Evolutionary conservation across 2,888 invertebrate species (phyloP), one percentile per base, ranked within the genome.

Genomic region (Esperia sulphurella): DNA sequence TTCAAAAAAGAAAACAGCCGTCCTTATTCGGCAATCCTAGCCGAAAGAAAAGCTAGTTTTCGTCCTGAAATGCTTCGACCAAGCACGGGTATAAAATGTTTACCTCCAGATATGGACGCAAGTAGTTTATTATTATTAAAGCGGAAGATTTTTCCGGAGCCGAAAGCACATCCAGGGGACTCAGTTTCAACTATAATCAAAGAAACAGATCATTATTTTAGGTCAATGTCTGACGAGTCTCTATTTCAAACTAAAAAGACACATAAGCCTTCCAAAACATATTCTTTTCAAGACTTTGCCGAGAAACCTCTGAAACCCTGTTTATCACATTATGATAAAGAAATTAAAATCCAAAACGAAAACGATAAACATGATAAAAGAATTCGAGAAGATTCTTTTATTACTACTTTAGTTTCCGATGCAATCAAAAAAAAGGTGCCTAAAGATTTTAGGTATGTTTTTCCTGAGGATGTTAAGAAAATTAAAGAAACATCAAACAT

Each of bases 401-500:
- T 39, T 39, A 14, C 39, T 39, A 14, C 39, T 14, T 21, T 21
- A 21, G 14, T 14, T 14, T 39, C 39, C n/a, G 51, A 30, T 13
- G 29, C 38, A 14, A 39, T 30, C 41, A 58, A 46, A 39, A 51
- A 37, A 38, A 46, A 30, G 38, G 3, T 58, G 3, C 64, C 57
- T 49, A 71, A 71, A 60, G 65, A 62, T 45, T 75, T 77, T 53
- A 65, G 53, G 44, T 82, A 70, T 53, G 57, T 66, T 53, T 83
- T 84, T 60, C 73, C 70, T 14, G 61, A 64, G 53, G 54, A 49
- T 8, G 52, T 37, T 13, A 54, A 41, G 14, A 40, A 43, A 8
- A 46, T 45, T 38, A 57, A 48, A 30, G 47, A 40, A 28, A 39
- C 46, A 49, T 43, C 52, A 38, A 53, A 49, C 12, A 48, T 49